Conservation (phyloP, 2,888 invertebrate species). For the Acanthoscelides obtectus region DNA sequence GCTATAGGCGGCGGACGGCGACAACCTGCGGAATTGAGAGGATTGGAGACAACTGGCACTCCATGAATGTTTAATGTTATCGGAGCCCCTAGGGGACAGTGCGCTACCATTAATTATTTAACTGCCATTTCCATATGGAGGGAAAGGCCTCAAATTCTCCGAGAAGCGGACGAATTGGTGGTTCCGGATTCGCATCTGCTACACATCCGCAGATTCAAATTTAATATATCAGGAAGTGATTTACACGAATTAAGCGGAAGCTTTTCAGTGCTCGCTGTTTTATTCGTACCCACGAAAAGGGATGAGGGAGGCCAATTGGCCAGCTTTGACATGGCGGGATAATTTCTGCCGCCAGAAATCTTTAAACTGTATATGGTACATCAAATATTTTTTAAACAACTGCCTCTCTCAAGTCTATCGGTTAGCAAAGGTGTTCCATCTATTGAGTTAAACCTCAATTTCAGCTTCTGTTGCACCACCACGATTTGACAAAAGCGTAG, state of each 20-base stretch:
- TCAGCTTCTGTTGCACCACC: too few relatives aligned
- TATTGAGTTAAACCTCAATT: too few relatives aligned
- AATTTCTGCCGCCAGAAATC: too few relatives aligned
- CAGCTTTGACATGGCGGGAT: too few relatives aligned
- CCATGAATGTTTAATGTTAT: background rate
- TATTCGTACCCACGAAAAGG: too few relatives aligned
- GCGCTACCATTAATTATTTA: background rate
- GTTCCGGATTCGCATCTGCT: background rate
- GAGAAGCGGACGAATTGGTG: background rate
- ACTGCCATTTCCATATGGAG: background rate
- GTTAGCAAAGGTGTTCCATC: too few relatives aligned
- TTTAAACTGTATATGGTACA: too few relatives aligned
- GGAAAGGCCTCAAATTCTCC: background rate
- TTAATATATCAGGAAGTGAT: background rate
- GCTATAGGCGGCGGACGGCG: background rate
- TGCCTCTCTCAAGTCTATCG: too few relatives aligned
- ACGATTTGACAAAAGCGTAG: too few relatives aligned
- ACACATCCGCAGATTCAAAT: background rate
- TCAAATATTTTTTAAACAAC: too few relatives aligned
- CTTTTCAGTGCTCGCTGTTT: background rate
- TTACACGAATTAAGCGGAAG: background rate
- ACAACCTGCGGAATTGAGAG: background rate
- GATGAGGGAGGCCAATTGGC: too few relatives aligned
- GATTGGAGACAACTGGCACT: background rate
- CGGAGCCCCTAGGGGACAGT: background rate